Conservation (phyloP, 1,140 invertebrate genomes). For the Phocides pigmalion region DNA sequence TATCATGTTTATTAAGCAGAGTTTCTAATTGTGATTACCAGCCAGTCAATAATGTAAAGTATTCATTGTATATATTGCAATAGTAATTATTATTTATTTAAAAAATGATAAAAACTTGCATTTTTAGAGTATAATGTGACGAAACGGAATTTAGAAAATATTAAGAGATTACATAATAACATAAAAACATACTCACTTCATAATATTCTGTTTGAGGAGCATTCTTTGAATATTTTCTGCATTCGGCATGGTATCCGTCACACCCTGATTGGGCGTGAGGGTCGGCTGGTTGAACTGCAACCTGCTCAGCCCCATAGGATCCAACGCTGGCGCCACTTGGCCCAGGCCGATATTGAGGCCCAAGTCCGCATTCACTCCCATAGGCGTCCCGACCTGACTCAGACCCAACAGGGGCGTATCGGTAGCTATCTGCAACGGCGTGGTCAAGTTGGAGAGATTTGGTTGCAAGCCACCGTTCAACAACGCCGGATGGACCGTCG, state of each 20-base stretch:
- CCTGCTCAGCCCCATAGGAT: slow-evolving; percentile 44
- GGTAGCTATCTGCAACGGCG: slow-evolving; percentile 71
- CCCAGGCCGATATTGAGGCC: slow-evolving; percentile 47
- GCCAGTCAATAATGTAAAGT: too few species aligned
- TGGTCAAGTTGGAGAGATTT: slow-evolving; percentile 59
- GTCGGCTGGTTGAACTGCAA: slow-evolving; percentile 48
- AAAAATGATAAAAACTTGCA: too few species aligned
- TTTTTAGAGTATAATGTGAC: too few species aligned
- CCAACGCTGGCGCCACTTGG: slow-evolving; percentile 39
- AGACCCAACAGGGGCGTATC: slow-evolving; percentile 63
- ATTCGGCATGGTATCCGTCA: slow-evolving; percentile 60
- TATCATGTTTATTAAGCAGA: background rate
- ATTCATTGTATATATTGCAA: too few species aligned
- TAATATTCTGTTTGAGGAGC: slow-evolving; percentile 80
- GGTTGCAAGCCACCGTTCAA: slow-evolving; percentile 56
- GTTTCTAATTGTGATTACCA: too few species aligned
- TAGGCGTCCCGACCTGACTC: slow-evolving; percentile 69
- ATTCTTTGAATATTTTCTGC: slow-evolving; percentile 79
- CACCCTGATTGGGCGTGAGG: slow-evolving; percentile 51
- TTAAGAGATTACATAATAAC: too few species aligned
- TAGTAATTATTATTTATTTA: too few species aligned
- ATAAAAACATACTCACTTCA: slow-evolving; percentile 76
- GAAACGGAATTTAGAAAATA: too few species aligned
- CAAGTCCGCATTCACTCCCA: slow-evolving; percentile 52
- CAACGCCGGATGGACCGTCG: slow-evolving; percentile 44